Percentiles rank a stretch among this genome's conserved stretches.
phyloP scores from a whole-genome alignment of 2,113 vertebrate species.

The Amia ocellicauda region DNA sequence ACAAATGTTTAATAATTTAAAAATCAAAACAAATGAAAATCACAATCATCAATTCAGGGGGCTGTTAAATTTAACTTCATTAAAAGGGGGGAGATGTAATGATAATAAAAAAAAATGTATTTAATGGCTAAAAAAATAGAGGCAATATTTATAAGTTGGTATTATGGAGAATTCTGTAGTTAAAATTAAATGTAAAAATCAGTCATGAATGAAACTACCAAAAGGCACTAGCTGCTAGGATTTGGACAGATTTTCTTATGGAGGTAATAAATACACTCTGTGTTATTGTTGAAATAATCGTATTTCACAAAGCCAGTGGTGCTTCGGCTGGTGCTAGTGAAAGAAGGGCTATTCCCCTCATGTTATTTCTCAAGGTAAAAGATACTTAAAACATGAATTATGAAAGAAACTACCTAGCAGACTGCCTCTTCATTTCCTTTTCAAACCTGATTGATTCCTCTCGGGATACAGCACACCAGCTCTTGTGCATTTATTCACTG shows the following conservation, averaged over 20 bases:
- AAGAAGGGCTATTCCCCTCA: not conserved
- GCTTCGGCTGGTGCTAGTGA: not conserved
- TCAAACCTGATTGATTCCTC: not conserved
- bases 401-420: not conserved
- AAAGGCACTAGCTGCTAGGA: not conserved
- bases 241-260: not conserved
- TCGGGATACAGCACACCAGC: not conserved
- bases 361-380: slow-evolving; percentile 4
- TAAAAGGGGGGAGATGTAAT: too few relatives aligned
- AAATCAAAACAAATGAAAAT: too few relatives aligned
- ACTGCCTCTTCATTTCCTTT: not conserved
- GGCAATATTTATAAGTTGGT: not conserved
- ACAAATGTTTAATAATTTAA: too few relatives aligned
- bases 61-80: too few relatives aligned
- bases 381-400: not conserved
- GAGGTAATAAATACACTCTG: slow-evolving; percentile 1
- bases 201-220: slow-evolving; percentile 4
- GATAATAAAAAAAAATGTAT: too few relatives aligned
- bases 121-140: not conserved
- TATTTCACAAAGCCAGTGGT: slow-evolving; percentile 3
- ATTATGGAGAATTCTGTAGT: not conserved
- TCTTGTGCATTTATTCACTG: not conserved
- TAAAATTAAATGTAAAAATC: slow-evolving; percentile 2
- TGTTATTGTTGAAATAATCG: slow-evolving; percentile 13
- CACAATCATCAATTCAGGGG: too few relatives aligned